Percentiles rank a stretch among this genome's conserved stretches.
Evolutionary conservation across 2,113 vertebrate species (phyloP).

Genomic region (Diphyllodes magnificus): DNA sequence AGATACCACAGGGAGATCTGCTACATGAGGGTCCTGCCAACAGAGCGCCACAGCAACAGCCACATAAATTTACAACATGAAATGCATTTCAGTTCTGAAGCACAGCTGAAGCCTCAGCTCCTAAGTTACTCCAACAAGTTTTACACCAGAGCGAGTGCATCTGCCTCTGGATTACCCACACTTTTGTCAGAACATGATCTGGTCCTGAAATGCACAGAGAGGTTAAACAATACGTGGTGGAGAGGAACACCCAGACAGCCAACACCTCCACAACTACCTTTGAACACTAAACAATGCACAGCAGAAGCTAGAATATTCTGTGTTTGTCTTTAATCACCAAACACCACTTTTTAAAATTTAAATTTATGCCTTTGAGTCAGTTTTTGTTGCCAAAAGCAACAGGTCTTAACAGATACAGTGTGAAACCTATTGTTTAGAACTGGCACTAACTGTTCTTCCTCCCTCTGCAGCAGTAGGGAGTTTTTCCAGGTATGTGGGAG

Average conservation of each 20-base stretch:
- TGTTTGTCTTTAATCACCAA: constrained; percentile 32
- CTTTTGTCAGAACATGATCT: neutral
- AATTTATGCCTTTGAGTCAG: constrained; percentile 32
- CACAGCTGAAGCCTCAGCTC: neutral
- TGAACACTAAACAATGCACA: constrained; percentile 6
- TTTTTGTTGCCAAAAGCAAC: constrained; percentile 63
- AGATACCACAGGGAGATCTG: neutral
- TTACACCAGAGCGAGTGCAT: neutral
- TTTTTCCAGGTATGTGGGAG: constrained; percentile 74
- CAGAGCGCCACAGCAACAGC: neutral
- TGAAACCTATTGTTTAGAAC: constrained; percentile 67
- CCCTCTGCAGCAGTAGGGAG: constrained; percentile 55
- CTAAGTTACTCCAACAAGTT: neutral
- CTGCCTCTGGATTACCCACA: neutral
- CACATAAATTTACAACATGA: neutral
- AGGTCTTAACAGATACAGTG: constrained; percentile 62
- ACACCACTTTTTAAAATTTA: constrained; percentile 45
- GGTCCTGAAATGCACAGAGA: neutral
- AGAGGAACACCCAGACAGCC: constrained; percentile 1
- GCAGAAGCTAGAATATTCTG: constrained; percentile 26
- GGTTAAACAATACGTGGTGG: neutral
- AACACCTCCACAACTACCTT: neutral
- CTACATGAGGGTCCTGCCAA: neutral
- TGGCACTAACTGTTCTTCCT: constrained; percentile 57
- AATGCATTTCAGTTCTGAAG: neutral